Evolutionary conservation across 1,140 invertebrate species (phyloP).

Genomic region (Bradysia coprophila): DNA sequence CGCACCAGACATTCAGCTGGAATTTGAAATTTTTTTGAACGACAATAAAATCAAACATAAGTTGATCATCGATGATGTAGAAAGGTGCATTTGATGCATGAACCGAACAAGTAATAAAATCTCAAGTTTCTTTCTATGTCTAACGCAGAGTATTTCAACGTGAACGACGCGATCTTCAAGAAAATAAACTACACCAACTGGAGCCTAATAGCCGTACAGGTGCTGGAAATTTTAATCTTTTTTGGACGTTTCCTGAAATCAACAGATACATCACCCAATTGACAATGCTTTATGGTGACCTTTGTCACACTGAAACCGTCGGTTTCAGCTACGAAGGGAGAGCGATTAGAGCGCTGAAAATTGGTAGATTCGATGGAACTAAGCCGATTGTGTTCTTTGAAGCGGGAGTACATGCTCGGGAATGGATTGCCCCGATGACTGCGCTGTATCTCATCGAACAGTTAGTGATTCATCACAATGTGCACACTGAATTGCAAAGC

Average conservation of each 20-base stretch:
- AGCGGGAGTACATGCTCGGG: constrained; percentile 30
- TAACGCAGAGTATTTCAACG: no score
- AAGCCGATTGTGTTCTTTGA: constrained; percentile 19
- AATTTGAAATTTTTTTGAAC: not conserved
- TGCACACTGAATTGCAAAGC: constrained; percentile 19
- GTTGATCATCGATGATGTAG: not conserved
- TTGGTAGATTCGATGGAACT: constrained; percentile 2
- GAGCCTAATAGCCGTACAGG: no score
- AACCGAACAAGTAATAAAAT: no score
- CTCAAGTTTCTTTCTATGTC: no score
- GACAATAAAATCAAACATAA: not conserved
- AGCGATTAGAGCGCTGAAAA: not conserved
- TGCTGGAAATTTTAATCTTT: no score
- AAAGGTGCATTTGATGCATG: no score
- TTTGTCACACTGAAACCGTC: not conserved
- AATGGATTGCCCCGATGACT: constrained; percentile 34
- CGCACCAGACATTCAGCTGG: not conserved
- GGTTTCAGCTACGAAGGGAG: not conserved
- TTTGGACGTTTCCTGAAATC: not conserved
- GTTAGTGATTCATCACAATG: constrained; percentile 21
- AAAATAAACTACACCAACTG: no score
- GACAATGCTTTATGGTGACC: not conserved
- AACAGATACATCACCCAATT: not conserved
- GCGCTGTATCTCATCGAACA: constrained; percentile 29
- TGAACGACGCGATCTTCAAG: no score